Conservation (phyloP, 1,140 invertebrate genomes). For the Armadillidium nasatum region DNA sequence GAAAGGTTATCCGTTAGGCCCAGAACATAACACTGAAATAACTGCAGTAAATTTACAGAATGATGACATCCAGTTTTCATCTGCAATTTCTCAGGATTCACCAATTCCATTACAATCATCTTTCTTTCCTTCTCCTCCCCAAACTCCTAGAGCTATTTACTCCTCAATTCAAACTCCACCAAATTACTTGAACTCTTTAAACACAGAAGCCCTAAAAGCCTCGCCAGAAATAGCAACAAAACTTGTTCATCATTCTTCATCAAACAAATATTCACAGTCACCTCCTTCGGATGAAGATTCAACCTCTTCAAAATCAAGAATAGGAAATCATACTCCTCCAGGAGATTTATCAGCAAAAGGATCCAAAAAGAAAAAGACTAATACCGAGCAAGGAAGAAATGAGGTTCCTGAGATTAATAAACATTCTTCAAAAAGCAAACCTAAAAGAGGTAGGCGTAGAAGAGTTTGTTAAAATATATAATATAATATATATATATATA, state of each 20-base stretch:
- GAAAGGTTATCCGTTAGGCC: too few species aligned
- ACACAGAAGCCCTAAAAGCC: background rate
- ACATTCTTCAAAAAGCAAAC: slow-evolving; percentile 3
- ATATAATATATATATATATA: too few species aligned
- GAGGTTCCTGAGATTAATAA: background rate
- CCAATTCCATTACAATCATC: background rate
- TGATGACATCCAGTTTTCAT: too few species aligned
- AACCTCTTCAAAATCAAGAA: background rate
- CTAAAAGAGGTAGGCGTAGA: background rate
- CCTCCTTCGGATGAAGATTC: background rate
- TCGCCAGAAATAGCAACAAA: background rate
- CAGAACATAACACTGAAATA: too few species aligned
- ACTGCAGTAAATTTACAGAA: too few species aligned
- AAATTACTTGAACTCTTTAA: background rate
- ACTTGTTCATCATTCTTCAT: background rate
- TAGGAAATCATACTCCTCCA: background rate
- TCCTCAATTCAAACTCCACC: background rate
- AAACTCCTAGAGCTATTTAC: background rate
- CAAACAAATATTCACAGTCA: background rate
- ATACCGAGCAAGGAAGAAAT: background rate
- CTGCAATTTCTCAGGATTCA: background rate
- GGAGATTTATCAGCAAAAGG: background rate
- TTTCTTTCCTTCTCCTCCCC: background rate
- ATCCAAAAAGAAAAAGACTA: background rate
- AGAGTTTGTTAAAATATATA: too few species aligned